Percentiles rank a stretch among this genome's conserved stretches.
phyloP scores from a whole-genome alignment of 2,888 invertebrate species.

The Tetragonula carbonaria region DNA sequence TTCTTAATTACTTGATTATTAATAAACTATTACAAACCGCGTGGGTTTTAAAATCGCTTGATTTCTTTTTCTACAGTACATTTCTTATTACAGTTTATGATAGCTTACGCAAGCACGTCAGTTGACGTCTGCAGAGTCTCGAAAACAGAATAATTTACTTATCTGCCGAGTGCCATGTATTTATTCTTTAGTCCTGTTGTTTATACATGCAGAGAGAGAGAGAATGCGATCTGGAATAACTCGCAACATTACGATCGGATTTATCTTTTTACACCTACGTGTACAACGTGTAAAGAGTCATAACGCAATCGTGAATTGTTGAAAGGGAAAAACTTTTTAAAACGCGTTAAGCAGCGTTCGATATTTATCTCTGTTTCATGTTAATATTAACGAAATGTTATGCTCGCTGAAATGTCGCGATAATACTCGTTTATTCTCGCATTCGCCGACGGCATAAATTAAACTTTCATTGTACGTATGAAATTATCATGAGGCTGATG shows the following conservation, averaged over 20 bases:
- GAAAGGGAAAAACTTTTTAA: slow-evolving; percentile 3
- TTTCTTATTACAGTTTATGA: neutral
- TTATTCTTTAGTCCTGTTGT: slow-evolving; percentile 22
- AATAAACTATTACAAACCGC: too few relatives aligned
- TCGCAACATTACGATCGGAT: slow-evolving; percentile 15
- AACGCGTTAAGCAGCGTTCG: neutral
- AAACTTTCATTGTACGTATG: neutral
- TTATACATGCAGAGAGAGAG: slow-evolving; percentile 20
- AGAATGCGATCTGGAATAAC: slow-evolving; percentile 9
- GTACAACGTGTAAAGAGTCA: neutral
- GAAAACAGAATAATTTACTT: slow-evolving; percentile 17
- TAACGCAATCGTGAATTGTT: neutral
- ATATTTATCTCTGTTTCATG: neutral
- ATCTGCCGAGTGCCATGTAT: neutral
- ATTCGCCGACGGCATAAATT: neutral
- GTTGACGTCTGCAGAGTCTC: neutral
- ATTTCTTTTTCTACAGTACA: too few relatives aligned
- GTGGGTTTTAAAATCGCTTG: too few relatives aligned
- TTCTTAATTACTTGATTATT: too few relatives aligned
- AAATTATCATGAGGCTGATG: slow-evolving; percentile 5
- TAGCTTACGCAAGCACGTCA: neutral
- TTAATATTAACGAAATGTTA: neutral
- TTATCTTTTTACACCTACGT: neutral
- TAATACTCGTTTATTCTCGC: neutral
- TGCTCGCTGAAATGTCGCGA: neutral